Evolutionary conservation across 2,888 invertebrate genomes (phyloP).

Genomic region (Myopa tessellatipennis): DNA sequence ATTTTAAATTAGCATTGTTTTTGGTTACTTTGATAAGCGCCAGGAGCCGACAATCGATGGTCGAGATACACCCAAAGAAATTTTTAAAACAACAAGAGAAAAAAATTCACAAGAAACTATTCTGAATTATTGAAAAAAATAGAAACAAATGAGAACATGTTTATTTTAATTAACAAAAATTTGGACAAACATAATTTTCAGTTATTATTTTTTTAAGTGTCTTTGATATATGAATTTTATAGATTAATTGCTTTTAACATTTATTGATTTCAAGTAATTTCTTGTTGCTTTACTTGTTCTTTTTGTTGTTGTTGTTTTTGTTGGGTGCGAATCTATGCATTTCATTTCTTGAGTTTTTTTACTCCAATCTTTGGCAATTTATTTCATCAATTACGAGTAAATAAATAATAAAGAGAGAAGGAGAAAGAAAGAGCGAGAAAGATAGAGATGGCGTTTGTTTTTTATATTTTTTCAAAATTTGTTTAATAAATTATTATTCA

Average conservation of each 20-base stretch:
- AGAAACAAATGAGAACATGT: too few relatives aligned
- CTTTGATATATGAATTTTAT: not conserved
- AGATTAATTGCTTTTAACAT: slow-evolving; percentile 32
- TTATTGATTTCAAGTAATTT: slow-evolving; percentile 31
- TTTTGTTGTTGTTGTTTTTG: slow-evolving; percentile 1
- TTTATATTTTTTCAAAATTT: not conserved
- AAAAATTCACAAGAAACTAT: not conserved
- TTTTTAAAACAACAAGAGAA: too few relatives aligned
- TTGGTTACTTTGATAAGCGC: not conserved
- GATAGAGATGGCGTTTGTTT: not conserved
- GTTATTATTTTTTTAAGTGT: not conserved
- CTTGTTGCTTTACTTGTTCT: not conserved
- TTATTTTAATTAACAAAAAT: too few relatives aligned
- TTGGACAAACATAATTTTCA: too few relatives aligned
- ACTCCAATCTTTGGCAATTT: slow-evolving; percentile 22
- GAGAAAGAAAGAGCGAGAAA: too few relatives aligned
- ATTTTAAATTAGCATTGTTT: slow-evolving; percentile 8
- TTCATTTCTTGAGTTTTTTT: not conserved
- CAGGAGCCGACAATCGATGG: slow-evolving; percentile 7
- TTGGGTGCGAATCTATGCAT: not conserved
- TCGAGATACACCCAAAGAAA: not conserved
- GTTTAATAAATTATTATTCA: too few relatives aligned
- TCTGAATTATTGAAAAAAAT: too few relatives aligned
- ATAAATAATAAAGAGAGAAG: slow-evolving; percentile 14
- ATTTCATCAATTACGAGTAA: slow-evolving; percentile 34